Base-by-base conservation (phyloP, 2,888 invertebrate genomes). In the Hemithea aestivaria region DNA sequence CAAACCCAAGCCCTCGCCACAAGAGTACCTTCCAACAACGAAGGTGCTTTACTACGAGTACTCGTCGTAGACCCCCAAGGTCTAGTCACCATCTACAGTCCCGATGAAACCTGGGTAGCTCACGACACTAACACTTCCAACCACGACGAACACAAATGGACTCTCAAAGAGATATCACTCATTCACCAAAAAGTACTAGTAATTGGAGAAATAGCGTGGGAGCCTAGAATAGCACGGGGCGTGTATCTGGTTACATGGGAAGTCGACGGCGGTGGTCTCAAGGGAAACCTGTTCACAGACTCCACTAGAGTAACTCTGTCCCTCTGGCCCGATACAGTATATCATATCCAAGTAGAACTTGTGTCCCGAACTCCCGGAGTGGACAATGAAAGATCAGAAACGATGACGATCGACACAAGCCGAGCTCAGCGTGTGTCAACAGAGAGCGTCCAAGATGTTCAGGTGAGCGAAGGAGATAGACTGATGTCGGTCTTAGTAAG, bases 191-290 rank as follows among this genome's bases (percentile, higher is more conserved):
- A 92, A 75, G 92, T 91, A 47, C 69, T 91, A 23, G 90, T 91
- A 24, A 92, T 92, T 51, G 92, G 92, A 26, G 92, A 92, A 79
- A 91, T 93, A 52, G 91, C 91, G 29, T 93, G 93, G 93, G 91
- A 92, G 58, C 90, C 91, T 6, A 90, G 90, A 75, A 88, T 90
- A 64, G 87, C 81, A 37, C 89, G 89, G 34, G 91, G 90, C 12
- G 91, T 94, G 41, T 94, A 94, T 77, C 87, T 94, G 63, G 93
- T 94, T 34, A 94, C 94, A 45, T 94, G 94, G 94, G 94, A 94
- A 88, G 92, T 94, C 36, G 92, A 92, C 62, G 94, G 94, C 40
- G 94, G 94, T 54, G 94, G 94, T 49, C 84, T 94, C 44, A 93
- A 93, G 79, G 94, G 94, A 51, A 94, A 94, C 77, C 87, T 94